phyloP scores from a whole-genome alignment of 2,113 vertebrate species.

The Coracopsis vasa region DNA sequence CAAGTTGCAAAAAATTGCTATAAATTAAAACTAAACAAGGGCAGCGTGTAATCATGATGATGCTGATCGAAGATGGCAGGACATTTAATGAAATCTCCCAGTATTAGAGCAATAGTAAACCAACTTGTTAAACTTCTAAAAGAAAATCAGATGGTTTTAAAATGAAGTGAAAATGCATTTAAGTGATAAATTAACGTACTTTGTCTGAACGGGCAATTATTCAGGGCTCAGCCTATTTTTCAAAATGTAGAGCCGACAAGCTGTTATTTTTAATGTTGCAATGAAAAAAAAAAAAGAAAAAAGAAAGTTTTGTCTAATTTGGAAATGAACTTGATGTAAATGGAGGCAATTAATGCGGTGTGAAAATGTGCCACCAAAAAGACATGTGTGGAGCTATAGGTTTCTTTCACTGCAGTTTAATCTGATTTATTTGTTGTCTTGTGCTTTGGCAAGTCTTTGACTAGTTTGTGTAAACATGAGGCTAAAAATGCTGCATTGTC shows the following conservation, averaged over 20 bases:
- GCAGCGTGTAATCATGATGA: neutral
- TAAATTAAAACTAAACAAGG: slow-evolving; percentile 23
- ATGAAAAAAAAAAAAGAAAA: neutral
- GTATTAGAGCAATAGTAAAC: neutral
- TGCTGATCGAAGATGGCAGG: slow-evolving; percentile 20
- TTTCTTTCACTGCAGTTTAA: neutral
- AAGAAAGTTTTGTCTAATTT: neutral
- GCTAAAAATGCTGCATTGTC: neutral
- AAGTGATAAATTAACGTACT: slow-evolving; percentile 4
- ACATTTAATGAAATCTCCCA: neutral
- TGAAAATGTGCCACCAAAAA: neutral
- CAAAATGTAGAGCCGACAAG: neutral
- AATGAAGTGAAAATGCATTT: slow-evolving; percentile 5
- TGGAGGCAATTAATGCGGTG: neutral
- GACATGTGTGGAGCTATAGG: neutral
- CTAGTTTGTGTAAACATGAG: neutral
- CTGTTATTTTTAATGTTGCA: neutral
- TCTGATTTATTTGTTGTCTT: neutral
- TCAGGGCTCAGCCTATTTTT: neutral
- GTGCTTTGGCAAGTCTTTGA: neutral
- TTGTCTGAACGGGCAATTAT: neutral
- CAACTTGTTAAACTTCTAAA: slow-evolving; percentile 4
- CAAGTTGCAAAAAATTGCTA: neutral
- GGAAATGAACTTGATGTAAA: neutral
- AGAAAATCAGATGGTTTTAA: neutral